Conservation (phyloP, 2,888 invertebrate genomes). For the Amphipyra tragopoginis region DNA sequence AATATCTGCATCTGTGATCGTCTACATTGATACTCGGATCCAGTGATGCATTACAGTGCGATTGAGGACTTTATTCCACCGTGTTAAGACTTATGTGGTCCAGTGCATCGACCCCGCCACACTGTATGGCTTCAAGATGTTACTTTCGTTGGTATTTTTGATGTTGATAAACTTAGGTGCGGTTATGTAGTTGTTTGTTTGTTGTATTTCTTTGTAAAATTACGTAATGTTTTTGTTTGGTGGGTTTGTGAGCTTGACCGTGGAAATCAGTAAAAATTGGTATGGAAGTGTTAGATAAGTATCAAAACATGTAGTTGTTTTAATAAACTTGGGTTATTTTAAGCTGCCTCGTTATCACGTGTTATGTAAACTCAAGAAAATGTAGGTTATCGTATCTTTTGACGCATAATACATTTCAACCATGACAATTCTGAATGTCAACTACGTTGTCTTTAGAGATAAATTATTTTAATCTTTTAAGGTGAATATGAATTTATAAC, state of each 20-base stretch:
- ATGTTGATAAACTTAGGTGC: constrained; percentile 69
- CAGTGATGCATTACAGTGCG: constrained; percentile 63
- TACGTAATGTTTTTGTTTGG: constrained; percentile 51
- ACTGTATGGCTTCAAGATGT: constrained; percentile 78
- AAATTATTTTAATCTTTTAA: background rate
- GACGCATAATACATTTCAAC: constrained; percentile 3
- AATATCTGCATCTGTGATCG: constrained; percentile 87
- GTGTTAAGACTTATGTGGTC: constrained; percentile 76
- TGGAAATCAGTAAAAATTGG: constrained; percentile 28
- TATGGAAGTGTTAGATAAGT: constrained; percentile 38
- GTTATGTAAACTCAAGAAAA: constrained; percentile 19
- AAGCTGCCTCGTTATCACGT: constrained; percentile 20
- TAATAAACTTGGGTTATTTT: constrained; percentile 27
- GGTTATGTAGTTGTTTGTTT: constrained; percentile 62
- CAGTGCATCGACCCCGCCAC: constrained; percentile 83
- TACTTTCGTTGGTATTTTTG: constrained; percentile 83
- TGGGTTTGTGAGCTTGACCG: constrained; percentile 41
- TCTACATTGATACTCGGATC: constrained; percentile 80
- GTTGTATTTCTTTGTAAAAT: constrained; percentile 48
- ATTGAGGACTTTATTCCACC: constrained; percentile 74
- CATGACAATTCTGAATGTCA: constrained; percentile 1
- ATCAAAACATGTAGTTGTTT: constrained; percentile 35
- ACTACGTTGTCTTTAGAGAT: background rate
- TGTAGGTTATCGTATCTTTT: constrained; percentile 26
- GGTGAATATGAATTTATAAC: background rate